Evolutionary conservation across 2,888 invertebrate species (phyloP).

Genomic region (Coecobrya sp.): DNA sequence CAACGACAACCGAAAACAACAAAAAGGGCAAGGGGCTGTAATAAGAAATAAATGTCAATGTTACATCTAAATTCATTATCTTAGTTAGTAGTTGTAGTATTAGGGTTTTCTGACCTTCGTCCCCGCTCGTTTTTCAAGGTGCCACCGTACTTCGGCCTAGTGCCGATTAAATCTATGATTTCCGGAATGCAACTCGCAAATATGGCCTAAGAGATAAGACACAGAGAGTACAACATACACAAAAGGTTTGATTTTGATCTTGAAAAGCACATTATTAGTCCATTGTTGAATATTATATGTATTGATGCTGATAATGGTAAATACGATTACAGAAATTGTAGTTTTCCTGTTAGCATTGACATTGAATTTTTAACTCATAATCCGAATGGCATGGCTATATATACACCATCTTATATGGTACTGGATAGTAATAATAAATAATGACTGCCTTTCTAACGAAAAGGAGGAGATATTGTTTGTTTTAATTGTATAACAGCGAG

Average conservation of each 20-base stretch:
- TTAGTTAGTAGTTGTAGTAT: conserved; percentile 81
- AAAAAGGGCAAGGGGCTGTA: conserved; percentile 52
- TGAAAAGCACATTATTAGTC: conserved; percentile 58
- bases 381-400: conserved; percentile 50
- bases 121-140: conserved; percentile 99
- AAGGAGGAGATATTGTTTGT: conserved; percentile 30
- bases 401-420: conserved; percentile 29
- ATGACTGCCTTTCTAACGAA: conserved; percentile 40
- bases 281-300: conserved; percentile 54
- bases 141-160: conserved; percentile 99
- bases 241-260: conserved; percentile 55
- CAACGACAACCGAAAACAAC: conserved; percentile 65
- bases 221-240: conserved; percentile 78
- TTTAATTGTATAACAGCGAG: conserved; percentile 38
- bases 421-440: not conserved
- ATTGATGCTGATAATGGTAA: conserved; percentile 38
- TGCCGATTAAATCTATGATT: conserved; percentile 99
- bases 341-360: conserved; percentile 34
- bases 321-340: conserved; percentile 18
- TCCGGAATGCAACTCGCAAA: conserved; percentile 99
- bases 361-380: conserved; percentile 29
- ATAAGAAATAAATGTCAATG: conserved; percentile 62
- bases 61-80: conserved; percentile 76
- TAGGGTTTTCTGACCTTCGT: conserved; percentile 93
- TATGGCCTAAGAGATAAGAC: conserved; percentile 93